Evolutionary conservation across 2,113 vertebrate genomes (phyloP), one percentile per base, ranked within the genome.

Genomic region (Limnothrissa miodon): DNA sequence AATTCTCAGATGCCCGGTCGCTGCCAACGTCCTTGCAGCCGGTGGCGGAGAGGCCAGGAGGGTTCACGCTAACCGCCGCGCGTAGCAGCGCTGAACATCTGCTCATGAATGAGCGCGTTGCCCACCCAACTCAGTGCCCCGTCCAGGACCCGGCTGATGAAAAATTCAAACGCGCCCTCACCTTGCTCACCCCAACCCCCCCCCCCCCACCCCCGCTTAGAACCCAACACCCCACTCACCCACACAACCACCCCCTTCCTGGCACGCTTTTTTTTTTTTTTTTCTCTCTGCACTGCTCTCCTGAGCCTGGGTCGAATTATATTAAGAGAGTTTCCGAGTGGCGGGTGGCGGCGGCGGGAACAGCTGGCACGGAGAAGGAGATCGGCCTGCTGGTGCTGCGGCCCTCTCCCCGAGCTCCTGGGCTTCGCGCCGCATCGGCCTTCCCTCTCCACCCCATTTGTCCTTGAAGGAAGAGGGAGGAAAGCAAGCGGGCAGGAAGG

Each of bases 31-130:
- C 97, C 98, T 97, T 98, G 97, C 96, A 94, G 91, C 92, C 95
- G 92, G 92, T 91, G 91, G 96, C 93, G 93, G 94, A 94, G 94
- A 95, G 97, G 97, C 96, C 97, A 96, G 95, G 91, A 94, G 95
- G 98, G 98, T 97, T 98, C 97, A 97, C 93, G 95, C 95, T 96
- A 96, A 96, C 98, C 95, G 96, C 94, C 80, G 97, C 94, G 97
- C 89, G 85, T 93, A 96, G 96, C 97, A 95, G 95, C 95, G 82
- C 97, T 94, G 97, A 99, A 99, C 98, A 99, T 99, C 98, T 99
- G 98, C 97, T 97, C 98, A 97, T 97, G 97, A 99, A 97, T 97
- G 97, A 97, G 96, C 93, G 95, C 90, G 93, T 90, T 97, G 97
- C 96, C 97, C 96, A 94, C 96, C 66, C 95, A 95, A 96, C 96